Evolutionary conservation across 2,113 vertebrate species (phyloP).

Genomic region (Lethenteron camtschaticum): DNA sequence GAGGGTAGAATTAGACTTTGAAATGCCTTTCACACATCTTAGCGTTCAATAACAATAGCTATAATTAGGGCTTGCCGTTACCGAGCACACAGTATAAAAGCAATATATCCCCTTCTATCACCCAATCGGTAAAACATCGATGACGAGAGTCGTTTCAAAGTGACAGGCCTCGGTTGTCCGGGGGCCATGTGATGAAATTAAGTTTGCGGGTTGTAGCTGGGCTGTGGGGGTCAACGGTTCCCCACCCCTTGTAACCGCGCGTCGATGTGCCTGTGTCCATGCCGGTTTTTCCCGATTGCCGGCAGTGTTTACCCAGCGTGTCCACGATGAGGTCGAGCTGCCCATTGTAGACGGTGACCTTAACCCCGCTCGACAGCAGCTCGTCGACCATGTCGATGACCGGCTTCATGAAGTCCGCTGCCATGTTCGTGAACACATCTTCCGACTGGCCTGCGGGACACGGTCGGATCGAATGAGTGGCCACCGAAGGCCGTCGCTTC

Average conservation of each 20-base stretch:
- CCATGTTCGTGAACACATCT: conserved; percentile 50
- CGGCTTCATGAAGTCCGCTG: conserved; percentile 70
- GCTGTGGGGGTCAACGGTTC: no score
- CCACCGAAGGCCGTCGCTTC: no score
- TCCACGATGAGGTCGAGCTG: conserved; percentile 92
- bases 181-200: no score
- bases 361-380: conserved; percentile 43
- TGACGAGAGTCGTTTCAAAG: no score
- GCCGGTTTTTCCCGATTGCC: not conserved
- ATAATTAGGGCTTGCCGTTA: not conserved
- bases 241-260: no score
- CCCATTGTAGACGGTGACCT: conserved; percentile 67
- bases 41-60: not conserved
- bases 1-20: not conserved
- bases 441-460: conserved; percentile 36
- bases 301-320: conserved; percentile 43
- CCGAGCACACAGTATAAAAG: not conserved
- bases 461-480: no score
- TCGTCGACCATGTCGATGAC: conserved; percentile 49
- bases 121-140: no score
- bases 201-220: no score
- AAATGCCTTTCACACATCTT: not conserved
- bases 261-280: not conserved
- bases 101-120: not conserved
- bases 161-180: no score